Base-by-base conservation (phyloP, 2,888 invertebrate species). In the Lepidocyrtoides sp. region DNA sequence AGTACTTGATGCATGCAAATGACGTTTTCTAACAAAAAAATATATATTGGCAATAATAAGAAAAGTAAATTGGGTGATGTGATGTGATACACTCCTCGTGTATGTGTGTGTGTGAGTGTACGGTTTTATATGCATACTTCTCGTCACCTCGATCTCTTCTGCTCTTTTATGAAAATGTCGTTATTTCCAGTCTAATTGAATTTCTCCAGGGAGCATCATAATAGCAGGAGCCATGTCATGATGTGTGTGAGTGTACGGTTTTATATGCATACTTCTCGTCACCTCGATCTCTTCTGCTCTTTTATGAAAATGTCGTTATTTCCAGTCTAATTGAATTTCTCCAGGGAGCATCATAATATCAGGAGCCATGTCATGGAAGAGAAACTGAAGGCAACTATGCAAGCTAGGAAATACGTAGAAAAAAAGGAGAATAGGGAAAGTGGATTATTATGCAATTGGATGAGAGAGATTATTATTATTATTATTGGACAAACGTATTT, bases 251-350 rank as follows among this genome's bases (percentile, higher is more conserved):
- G n/a, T n/a, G n/a, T n/a, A n/a, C n/a, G n/a, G n/a, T n/a, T n/a
- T n/a, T n/a, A n/a, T n/a, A n/a, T n/a, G n/a, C n/a, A n/a, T n/a
- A n/a, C n/a, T n/a, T n/a, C n/a, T n/a, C n/a, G n/a, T n/a, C n/a
- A n/a, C n/a, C n/a, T n/a, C n/a, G n/a, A n/a, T n/a, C 5, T 48
- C 41, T 12, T 51, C 1, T n/a, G 23, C 26, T 2, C 60, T 60
- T 12, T 60, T 3, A 0, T 17, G 60, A 32, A 66, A 66, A 66
- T 66, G 66, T 66, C 66, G 66, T 66, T 66, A 66, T 66, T 66
- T 66, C 66, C 32, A 66, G 66, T 66, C 66, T 66, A 66, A 66
- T 66, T 66, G 66, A 66, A 66, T 66, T 66, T 66, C 66, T 66
- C 66, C 66, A 66, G 66, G 32, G 66, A 66, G n/a, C 32, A 66